Evolutionary conservation across 2,888 invertebrate species (phyloP), one percentile per base, ranked within the genome.

Genomic region (Ryuthela nishihirai): DNA sequence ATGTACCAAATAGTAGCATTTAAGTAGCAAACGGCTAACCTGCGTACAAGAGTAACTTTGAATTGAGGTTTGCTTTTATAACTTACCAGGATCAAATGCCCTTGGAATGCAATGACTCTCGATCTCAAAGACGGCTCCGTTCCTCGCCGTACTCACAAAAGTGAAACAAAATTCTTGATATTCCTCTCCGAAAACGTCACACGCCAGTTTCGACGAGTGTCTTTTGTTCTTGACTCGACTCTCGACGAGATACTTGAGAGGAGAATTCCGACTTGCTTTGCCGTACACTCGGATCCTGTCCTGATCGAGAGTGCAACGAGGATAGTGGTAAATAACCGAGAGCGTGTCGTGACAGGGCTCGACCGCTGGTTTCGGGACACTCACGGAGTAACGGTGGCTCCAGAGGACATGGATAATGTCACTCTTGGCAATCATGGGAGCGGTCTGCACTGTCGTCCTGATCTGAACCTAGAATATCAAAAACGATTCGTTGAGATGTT

Each of bases 251-350:
- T 66, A 66, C 44, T 64, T 56, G 10, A 66, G 35, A 2, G 61
- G 54, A n/a, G 18, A 23, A n/a, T 54, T 47, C 35, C 44, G 50
- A 10, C 23, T 15, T 21, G 49, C 40, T 32, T 44, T 53, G 9
- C 66, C 67, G 47, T 62, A 69, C 12, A 65, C 62, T 10, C 70
- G 62, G 25, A 70, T 58, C 44, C 65, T 53, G 48, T 69, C 69
- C 12, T 61, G 58, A 18, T 58, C 62, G 7, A 62, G 54, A 17
- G 64, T 60, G 49, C 70, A 70, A 21, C 59, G 50, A 1, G 69
- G 69, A 23, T 67, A 67, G 6, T 64, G 54, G 39, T 62, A 64
- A 20, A 58, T 52, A 6, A 67, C 67, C 18, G 59, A 48, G 4
- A 68, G 48, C 20, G 61, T 64, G 32, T 54, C 55, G 17, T 55